A percentile compares a stretch with the other conserved stretches of the same genome.
Evolutionary conservation across 2,113 vertebrate species (phyloP).

Genomic region (Neodontobutis hainanensis): DNA sequence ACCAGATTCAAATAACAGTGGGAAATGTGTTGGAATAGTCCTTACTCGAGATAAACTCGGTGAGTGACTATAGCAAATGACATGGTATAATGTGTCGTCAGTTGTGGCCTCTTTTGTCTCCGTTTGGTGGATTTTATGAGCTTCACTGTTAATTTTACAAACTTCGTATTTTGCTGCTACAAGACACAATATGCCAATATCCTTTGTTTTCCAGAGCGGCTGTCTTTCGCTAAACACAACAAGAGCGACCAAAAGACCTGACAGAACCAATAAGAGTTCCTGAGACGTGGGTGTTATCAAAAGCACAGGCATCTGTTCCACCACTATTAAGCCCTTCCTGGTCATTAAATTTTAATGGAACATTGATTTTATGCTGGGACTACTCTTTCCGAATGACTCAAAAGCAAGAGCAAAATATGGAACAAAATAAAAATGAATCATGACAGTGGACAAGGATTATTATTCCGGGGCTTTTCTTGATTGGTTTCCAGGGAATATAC

Average conservation of each 20-base stretch:
- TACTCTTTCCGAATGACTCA: conserved; percentile 75
- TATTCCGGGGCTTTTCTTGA: conserved; percentile 77
- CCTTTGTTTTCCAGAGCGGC: conserved; percentile 25
- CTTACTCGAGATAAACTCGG: conserved; percentile 53
- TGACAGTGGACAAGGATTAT: conserved; percentile 73
- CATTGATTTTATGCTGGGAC: conserved; percentile 83
- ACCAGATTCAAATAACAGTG: not conserved
- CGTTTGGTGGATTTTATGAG: conserved; percentile 55
- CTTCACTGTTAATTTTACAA: conserved; percentile 50
- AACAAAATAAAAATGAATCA: conserved; percentile 81
- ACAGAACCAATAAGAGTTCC: conserved; percentile 63
- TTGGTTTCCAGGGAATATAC: conserved; percentile 80
- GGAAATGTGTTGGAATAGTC: conserved; percentile 33
- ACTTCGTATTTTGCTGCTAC: conserved; percentile 50
- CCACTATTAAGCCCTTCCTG: conserved; percentile 79
- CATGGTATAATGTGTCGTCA: conserved; percentile 38
- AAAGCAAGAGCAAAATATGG: conserved; percentile 71
- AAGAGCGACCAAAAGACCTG: conserved; percentile 32
- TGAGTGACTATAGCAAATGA: conserved; percentile 42
- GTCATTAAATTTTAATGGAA: conserved; percentile 84
- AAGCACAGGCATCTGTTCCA: conserved; percentile 78
- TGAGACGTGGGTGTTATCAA: conserved; percentile 63
- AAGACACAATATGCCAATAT: conserved; percentile 27
- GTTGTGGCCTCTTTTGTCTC: conserved; percentile 54
- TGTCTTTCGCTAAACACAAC: conserved; percentile 1